phyloP scores from a whole-genome alignment of 2,113 vertebrate genomes.

The Pyrgilauda ruficollis region DNA sequence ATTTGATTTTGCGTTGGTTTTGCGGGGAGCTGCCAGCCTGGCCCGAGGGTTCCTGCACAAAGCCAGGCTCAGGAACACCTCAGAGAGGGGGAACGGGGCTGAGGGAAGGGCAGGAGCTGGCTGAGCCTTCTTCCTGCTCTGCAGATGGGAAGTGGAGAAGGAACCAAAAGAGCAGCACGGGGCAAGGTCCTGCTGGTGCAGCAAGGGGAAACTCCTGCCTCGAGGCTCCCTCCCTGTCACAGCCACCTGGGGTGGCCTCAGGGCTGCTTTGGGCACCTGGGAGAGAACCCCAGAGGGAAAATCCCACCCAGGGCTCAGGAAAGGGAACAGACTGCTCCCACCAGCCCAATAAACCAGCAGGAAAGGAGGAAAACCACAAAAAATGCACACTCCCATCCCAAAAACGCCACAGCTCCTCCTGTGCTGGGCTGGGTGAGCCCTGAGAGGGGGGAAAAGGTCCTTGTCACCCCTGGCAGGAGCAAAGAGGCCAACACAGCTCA shows the following conservation, averaged over 20 bases:
- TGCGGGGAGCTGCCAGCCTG: not conserved
- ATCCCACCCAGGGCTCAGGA: not conserved
- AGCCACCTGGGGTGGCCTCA: not conserved
- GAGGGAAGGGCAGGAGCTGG: not conserved
- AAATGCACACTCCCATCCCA: not conserved
- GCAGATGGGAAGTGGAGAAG: not conserved
- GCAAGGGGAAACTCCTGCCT: not conserved
- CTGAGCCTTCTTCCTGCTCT: not conserved
- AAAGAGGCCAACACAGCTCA: not conserved
- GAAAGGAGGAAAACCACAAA: not conserved
- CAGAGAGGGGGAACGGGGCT: not conserved
- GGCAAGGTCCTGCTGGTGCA: not conserved
- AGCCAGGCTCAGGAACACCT: accelerated
- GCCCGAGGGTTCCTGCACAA: not conserved
- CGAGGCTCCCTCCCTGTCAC: accelerated
- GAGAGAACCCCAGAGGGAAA: not conserved
- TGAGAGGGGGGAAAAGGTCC: not conserved
- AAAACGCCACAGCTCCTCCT: not conserved
- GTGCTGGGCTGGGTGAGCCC: not conserved
- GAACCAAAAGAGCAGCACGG: not conserved
- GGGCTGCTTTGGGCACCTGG: not conserved
- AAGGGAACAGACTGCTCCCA: accelerated
- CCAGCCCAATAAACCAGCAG: not conserved
- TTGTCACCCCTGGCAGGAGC: not conserved
- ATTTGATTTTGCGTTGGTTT: not conserved